phyloP scores from a whole-genome alignment of 2,888 invertebrate species.

The Rhagophthalmus giganteus region DNA sequence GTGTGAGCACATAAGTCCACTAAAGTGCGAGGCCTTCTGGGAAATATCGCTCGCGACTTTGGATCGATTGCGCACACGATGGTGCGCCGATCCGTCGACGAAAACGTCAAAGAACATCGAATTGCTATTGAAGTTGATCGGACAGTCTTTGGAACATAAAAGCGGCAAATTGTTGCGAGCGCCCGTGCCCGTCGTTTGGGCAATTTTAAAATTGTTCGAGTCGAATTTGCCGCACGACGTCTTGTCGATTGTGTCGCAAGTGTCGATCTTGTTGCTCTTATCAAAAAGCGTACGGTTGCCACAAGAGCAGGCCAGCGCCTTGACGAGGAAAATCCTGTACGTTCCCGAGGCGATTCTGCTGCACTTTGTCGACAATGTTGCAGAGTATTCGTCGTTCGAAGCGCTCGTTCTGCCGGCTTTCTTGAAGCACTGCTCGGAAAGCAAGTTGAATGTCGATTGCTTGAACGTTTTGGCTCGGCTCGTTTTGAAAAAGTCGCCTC shows the following conservation, averaged over 20 bases:
- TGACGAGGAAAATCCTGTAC: slow-evolving; percentile 66
- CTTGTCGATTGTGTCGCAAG: slow-evolving; percentile 58
- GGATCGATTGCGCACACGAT: slow-evolving; percentile 41
- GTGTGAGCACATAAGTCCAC: slow-evolving; percentile 63
- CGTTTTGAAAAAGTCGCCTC: slow-evolving; percentile 67
- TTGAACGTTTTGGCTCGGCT: slow-evolving; percentile 68
- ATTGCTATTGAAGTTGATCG: slow-evolving; percentile 61
- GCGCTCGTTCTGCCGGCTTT: slow-evolving; percentile 71
- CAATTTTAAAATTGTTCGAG: slow-evolving; percentile 60
- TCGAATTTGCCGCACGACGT: slow-evolving; percentile 56
- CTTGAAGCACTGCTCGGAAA: slow-evolving; percentile 62
- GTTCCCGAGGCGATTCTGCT: slow-evolving; percentile 63
- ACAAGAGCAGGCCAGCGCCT: slow-evolving; percentile 73
- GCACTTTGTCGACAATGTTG: slow-evolving; percentile 68
- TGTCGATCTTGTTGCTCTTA: slow-evolving; percentile 63
- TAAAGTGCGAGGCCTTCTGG: slow-evolving; percentile 72
- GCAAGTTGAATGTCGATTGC: slow-evolving; percentile 59
- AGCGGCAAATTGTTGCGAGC: slow-evolving; percentile 67
- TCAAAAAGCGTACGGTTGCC: slow-evolving; percentile 66
- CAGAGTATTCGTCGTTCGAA: slow-evolving; percentile 71
- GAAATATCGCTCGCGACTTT: slow-evolving; percentile 55
- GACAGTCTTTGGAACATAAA: slow-evolving; percentile 65
- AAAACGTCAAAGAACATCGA: slow-evolving; percentile 42
- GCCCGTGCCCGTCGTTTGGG: slow-evolving; percentile 62
- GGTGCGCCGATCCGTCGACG: slow-evolving; percentile 17